Conservation (phyloP, 2,888 invertebrate genomes). For the Trichogramma evanescens region DNA sequence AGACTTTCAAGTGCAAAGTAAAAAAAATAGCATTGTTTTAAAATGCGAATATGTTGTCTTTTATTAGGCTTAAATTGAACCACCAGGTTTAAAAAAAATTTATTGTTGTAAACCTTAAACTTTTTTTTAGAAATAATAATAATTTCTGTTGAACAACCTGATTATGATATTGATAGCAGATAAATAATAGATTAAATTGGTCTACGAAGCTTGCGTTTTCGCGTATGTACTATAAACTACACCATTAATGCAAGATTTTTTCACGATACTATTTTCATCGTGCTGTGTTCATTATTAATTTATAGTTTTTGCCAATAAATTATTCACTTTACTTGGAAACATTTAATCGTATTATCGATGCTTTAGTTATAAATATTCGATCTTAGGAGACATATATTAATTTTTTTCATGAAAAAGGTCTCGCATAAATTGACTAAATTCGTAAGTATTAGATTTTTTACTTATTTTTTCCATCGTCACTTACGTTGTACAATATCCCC, state of each 20-base stretch:
- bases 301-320: slow-evolving; percentile 16
- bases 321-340: slow-evolving; percentile 21
- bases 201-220: too few relatives aligned
- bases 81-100: too few relatives aligned
- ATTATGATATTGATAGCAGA: too few relatives aligned
- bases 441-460: slow-evolving; percentile 24
- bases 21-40: too few relatives aligned
- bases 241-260: slow-evolving; percentile 24
- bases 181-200: too few relatives aligned
- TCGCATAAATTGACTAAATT: slow-evolving; percentile 46
- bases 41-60: too few relatives aligned
- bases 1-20: too few relatives aligned
- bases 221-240: slow-evolving; percentile 3
- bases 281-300: not conserved
- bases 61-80: too few relatives aligned
- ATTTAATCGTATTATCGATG: slow-evolving; percentile 24
- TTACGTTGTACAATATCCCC: not conserved
- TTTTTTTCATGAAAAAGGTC: slow-evolving; percentile 36
- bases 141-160: too few relatives aligned
- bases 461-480: not conserved
- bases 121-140: too few relatives aligned
- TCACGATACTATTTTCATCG: slow-evolving; percentile 20
- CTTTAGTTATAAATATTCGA: slow-evolving; percentile 24
- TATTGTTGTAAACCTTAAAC: too few relatives aligned
- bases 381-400: slow-evolving; percentile 10